These are phyloP conservation scores for Coptotermes formosanus DNA, from an alignment of 1,140 invertebrate species.

Conservation along the genomic window DNA sequence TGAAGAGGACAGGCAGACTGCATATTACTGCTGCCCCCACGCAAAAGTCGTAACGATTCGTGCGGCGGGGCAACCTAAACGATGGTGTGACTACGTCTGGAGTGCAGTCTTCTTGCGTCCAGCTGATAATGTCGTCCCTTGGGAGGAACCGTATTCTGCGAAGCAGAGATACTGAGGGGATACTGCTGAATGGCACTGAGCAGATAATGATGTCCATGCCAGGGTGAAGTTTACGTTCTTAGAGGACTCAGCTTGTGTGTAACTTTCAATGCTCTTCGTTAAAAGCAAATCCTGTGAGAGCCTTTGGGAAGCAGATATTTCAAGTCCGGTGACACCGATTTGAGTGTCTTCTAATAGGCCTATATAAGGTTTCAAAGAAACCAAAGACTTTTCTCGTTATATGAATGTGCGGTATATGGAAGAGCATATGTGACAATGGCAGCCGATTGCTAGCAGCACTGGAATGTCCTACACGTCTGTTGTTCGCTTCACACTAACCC, in stretches of 20 bases:
- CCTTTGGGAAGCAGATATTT: background rate
- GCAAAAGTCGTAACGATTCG: no score
- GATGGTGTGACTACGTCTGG: background rate
- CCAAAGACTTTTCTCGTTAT: no score
- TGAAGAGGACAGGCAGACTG: no score
- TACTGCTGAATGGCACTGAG: background rate
- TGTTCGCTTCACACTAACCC: no score
- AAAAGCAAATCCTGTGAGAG: background rate
- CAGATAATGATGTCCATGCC: background rate
- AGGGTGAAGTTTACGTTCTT: background rate
- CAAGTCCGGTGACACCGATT: no score
- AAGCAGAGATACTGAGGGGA: background rate
- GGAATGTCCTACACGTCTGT: no score
- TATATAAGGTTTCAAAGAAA: no score
- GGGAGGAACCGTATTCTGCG: background rate
- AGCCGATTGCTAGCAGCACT: no score
- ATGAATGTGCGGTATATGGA: no score
- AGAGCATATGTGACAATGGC: no score
- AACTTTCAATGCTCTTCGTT: background rate
- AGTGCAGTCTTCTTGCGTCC: background rate
- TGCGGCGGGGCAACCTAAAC: background rate
- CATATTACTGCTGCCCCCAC: no score
- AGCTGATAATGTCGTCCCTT: background rate
- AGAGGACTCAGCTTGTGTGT: background rate
- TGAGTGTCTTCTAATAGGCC: no score